These are phyloP conservation scores for Nothoprocta pentlandii DNA, from an alignment of 2,113 vertebrate genomes.

Conservation along the genomic window DNA sequence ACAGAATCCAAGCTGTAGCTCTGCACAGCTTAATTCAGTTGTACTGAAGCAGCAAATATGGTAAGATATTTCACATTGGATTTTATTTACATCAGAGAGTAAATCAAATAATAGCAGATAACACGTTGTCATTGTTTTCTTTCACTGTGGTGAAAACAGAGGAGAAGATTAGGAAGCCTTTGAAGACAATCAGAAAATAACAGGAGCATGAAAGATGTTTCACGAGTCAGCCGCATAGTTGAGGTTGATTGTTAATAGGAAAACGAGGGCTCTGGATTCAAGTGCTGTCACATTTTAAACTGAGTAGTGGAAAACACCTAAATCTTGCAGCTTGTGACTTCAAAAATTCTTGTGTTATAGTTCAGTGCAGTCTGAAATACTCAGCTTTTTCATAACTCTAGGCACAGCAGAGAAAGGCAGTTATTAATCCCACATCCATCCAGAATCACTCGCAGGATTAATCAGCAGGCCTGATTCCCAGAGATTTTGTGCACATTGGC, in stretches of 20 bases:
- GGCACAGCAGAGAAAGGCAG: background rate
- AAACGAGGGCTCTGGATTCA: background rate
- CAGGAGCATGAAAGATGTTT: background rate
- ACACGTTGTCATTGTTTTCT: background rate
- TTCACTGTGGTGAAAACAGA: background rate
- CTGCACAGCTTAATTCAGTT: background rate
- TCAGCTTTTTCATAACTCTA: background rate
- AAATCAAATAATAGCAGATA: background rate
- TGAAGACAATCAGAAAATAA: background rate
- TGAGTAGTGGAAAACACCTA: background rate
- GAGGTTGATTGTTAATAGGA: background rate
- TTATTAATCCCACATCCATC: background rate
- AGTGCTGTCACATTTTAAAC: background rate
- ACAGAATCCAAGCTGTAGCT: background rate
- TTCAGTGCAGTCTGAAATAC: background rate
- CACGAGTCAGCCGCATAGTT: background rate
- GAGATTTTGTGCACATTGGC: background rate
- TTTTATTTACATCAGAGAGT: background rate
- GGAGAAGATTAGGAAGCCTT: background rate
- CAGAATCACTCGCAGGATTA: background rate
- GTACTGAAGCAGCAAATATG: accelerated
- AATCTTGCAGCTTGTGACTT: background rate
- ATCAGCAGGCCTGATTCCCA: background rate
- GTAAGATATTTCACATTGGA: background rate
- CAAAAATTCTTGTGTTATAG: background rate